Evolutionary conservation across 2,113 vertebrate species (phyloP), one percentile per base, ranked within the genome.

Genomic region (Terrapene triunguis): DNA sequence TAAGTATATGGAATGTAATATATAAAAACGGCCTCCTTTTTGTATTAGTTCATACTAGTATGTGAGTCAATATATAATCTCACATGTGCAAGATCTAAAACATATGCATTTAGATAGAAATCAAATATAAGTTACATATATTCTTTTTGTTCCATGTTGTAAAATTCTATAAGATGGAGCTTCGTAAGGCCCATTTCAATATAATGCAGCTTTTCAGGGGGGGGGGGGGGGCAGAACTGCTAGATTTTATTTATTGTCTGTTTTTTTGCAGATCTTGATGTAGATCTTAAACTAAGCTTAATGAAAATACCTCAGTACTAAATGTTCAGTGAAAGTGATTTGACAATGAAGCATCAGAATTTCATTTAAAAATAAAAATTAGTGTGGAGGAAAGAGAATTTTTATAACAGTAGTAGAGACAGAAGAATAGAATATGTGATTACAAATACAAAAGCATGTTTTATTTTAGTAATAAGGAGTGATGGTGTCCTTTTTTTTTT

Each of bases 341-440:
- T 42, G 74, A 90, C 94, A 94, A 59, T 5, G 74, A 27, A 55
- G 13, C 44, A 88, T 84, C 29, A 87, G 57, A 25, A 62, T 54
- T 72, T 72, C 16, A 24, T n/a, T 88, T 92, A 38, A 85, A 95
- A 89, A 86, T 50, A 29, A 62, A 55, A 92, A 22, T 47, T 9
- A 80, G 2, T 32, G 11, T 88, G 35, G 25, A 51, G 42, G 35
- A 35, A 6, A 51, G 2, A 38, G 12, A 85, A 1, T 0, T 6
- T 69, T 92, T 93, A 62, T 50, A 82, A 59, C 25, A 4, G 47
- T 48, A 86, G 53, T 44, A 86, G 53, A 35, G 32, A 92, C 78
- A 84, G n/a, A 91, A 76, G 32, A 94, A 82, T 35, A 93, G 10
- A 86, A 74, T 42, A 78, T 50, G 57, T 88, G 48, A 72, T 89